These are phyloP conservation scores for Leguminivora glycinivorella DNA, from an alignment of 1,140 invertebrate genomes.

Conservation along the genomic window DNA sequence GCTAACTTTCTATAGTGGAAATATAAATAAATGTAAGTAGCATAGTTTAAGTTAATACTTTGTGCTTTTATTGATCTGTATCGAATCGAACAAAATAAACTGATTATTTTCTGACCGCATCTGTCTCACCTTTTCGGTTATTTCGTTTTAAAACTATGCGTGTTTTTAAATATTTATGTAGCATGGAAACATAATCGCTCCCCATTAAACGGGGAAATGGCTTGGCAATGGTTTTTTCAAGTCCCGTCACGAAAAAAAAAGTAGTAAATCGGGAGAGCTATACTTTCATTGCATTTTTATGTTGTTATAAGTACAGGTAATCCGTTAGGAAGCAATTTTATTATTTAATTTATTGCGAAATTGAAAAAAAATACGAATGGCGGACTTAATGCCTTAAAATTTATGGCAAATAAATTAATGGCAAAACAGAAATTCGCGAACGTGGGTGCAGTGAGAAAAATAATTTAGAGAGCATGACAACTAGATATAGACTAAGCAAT, in stretches of 20 bases:
- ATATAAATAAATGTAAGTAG: not conserved
- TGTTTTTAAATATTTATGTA: not conserved
- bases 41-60: not conserved
- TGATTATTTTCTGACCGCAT: too few relatives aligned
- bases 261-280: not conserved
- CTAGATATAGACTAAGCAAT: not conserved
- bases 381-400: too few relatives aligned
- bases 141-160: not conserved
- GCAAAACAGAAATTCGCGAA: too few relatives aligned
- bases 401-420: too few relatives aligned
- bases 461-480: too few relatives aligned
- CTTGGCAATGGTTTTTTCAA: not conserved
- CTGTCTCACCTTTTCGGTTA: too few relatives aligned
- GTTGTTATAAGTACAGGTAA: not conserved
- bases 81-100: too few relatives aligned
- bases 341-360: not conserved
- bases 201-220: not conserved
- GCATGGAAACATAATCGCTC: not conserved
- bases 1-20: too few relatives aligned
- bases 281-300: not conserved
- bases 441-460: too few relatives aligned
- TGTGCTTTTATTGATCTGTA: too few relatives aligned
- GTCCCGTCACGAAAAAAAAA: not conserved
- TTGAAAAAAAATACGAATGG: too few relatives aligned
- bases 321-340: not conserved